These are phyloP conservation scores for Sminthopsis crassicaudata DNA, from an alignment of 2,113 vertebrate species.

Conservation along the genomic window DNA sequence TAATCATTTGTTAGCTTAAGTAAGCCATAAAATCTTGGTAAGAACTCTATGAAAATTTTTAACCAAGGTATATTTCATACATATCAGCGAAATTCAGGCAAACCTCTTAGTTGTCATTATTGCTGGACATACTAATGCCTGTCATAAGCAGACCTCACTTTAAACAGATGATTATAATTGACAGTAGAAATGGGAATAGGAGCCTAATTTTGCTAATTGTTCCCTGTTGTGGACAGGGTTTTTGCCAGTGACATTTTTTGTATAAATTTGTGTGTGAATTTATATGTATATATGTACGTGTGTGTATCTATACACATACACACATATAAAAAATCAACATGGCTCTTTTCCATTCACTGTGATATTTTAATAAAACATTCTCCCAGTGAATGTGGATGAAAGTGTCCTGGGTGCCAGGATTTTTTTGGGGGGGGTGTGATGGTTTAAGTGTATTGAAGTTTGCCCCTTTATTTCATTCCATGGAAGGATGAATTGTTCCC, in stretches of 20 bases:
- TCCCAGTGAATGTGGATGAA: slow-evolving; percentile 46
- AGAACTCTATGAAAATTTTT: slow-evolving; percentile 44
- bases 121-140: slow-evolving; percentile 18
- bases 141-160: slow-evolving; percentile 53
- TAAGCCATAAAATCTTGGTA: slow-evolving; percentile 48
- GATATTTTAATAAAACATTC: slow-evolving; percentile 68
- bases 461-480: background rate
- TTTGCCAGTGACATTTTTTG: slow-evolving; percentile 51
- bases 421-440: background rate
- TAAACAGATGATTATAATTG: slow-evolving; percentile 49
- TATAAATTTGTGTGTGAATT: background rate
- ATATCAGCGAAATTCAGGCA: slow-evolving; percentile 30
- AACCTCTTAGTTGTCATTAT: slow-evolving; percentile 25
- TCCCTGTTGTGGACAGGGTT: slow-evolving; percentile 40
- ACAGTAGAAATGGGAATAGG: slow-evolving; percentile 57
- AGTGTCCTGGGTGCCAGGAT: slow-evolving; percentile 31
- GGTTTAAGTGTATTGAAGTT: slow-evolving; percentile 16
- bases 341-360: slow-evolving; percentile 55
- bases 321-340: background rate
- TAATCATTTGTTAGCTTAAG: slow-evolving; percentile 54
- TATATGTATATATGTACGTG: background rate
- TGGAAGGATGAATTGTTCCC: background rate
- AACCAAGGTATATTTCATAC: slow-evolving; percentile 15
- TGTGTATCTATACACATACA: slow-evolving; percentile 44
- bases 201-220: slow-evolving; percentile 47